Evolutionary conservation across 1,140 invertebrate genomes (phyloP).

Genomic region (Solen grandis): DNA sequence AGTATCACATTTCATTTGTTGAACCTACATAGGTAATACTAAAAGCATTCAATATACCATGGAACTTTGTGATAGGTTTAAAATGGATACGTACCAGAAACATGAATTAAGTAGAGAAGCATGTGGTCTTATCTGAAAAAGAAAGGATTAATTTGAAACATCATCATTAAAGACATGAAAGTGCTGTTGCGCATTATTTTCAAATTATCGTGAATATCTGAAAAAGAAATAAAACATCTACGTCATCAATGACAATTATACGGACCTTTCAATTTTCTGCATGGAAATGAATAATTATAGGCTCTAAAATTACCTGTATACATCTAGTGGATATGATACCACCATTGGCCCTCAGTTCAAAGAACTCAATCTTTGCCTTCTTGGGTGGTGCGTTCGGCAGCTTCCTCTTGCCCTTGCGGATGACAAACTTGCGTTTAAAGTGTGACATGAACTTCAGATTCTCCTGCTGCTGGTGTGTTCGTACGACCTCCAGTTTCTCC

Average conservation of each 20-base stretch:
- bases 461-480: conserved; percentile 99
- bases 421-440: conserved; percentile 97
- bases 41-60: too few species aligned
- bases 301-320: conserved; percentile 86
- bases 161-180: too few species aligned
- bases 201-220: too few species aligned
- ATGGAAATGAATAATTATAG: too few species aligned
- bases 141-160: conserved; percentile 13
- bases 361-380: conserved; percentile 91
- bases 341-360: conserved; percentile 95
- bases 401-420: conserved; percentile 92
- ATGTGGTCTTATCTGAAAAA: conserved; percentile 70
- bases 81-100: conserved; percentile 72
- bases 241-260: too few species aligned
- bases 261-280: too few species aligned
- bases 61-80: too few species aligned
- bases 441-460: conserved; percentile 99
- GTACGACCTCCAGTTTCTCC: conserved; percentile 97
- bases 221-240: too few species aligned
- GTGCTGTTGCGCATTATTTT: too few species aligned
- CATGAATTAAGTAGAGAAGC: conserved; percentile 69
- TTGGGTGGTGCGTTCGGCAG: conserved; percentile 70
- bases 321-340: conserved; percentile 96
- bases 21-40: too few species aligned
- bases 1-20: too few species aligned